phyloP scores from a whole-genome alignment of 2,888 invertebrate genomes.

The Idaea straminata region DNA sequence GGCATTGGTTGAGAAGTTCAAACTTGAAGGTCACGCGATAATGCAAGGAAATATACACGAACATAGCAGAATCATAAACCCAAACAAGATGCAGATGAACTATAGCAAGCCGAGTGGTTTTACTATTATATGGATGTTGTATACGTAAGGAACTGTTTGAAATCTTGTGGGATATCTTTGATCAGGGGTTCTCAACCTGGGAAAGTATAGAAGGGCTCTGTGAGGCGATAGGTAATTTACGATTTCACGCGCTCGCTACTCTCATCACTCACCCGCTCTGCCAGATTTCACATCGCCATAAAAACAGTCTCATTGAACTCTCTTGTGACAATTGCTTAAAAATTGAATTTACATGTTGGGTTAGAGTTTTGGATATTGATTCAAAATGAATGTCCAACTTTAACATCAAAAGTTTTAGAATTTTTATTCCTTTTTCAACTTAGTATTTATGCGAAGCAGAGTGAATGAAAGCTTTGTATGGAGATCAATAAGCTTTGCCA shows the following conservation, averaged over 20 bases:
- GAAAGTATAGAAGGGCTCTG: too few relatives aligned
- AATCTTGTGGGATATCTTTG: not conserved
- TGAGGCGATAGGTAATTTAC: too few relatives aligned
- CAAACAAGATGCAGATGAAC: conserved; percentile 86
- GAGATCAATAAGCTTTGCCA: too few relatives aligned
- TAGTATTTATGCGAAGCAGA: too few relatives aligned
- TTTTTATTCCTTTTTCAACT: too few relatives aligned
- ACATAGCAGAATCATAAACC: conserved; percentile 80
- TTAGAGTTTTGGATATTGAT: not conserved
- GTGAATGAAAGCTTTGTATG: too few relatives aligned
- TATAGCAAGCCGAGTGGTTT: conserved; percentile 86
- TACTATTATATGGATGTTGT: conserved; percentile 84
- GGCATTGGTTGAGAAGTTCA: conserved; percentile 94
- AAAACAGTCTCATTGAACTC: too few relatives aligned
- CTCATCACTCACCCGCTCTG: too few relatives aligned
- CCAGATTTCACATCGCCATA: too few relatives aligned
- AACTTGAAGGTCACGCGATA: conserved; percentile 89
- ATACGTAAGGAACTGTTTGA: conserved; percentile 73
- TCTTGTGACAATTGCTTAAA: not conserved
- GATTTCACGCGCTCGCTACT: too few relatives aligned
- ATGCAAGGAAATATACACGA: conserved; percentile 82
- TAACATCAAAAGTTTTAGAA: too few relatives aligned
- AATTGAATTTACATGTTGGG: not conserved
- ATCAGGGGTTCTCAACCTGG: too few relatives aligned
- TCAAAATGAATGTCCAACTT: not conserved